Conservation (phyloP, 2,113 vertebrate species). For the Chloropsis hardwickii region DNA sequence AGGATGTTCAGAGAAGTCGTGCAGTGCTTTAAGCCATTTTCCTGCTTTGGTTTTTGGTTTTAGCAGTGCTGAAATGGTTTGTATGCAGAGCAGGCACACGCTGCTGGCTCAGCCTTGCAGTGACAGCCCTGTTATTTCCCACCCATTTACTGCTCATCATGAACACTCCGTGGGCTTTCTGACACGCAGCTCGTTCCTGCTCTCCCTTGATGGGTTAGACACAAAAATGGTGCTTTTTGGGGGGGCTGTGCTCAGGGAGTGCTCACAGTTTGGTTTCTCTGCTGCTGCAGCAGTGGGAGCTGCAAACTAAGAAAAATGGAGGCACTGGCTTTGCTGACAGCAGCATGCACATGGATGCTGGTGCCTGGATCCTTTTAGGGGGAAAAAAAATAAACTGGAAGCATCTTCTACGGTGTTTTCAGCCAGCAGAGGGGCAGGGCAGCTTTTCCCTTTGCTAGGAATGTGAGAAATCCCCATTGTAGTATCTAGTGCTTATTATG, state of each 20-base stretch:
- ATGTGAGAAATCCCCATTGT: not conserved
- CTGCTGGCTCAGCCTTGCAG: not conserved
- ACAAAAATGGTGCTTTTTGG: not conserved
- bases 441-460: not conserved
- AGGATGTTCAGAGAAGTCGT: not conserved
- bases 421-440: not conserved
- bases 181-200: not conserved
- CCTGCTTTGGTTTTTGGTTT: not conserved
- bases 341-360: not conserved
- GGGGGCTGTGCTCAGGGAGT: not conserved
- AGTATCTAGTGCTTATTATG: not conserved
- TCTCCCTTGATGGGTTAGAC: not conserved
- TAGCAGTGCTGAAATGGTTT: not conserved
- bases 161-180: not conserved
- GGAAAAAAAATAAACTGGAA: not conserved
- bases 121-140: not conserved
- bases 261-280: not conserved
- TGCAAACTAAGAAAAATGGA: not conserved
- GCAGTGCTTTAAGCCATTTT: not conserved
- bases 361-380: not conserved
- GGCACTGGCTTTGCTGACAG: not conserved
- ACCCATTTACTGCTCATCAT: not conserved
- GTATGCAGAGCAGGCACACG: not conserved
- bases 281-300: not conserved
- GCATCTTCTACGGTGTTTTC: not conserved